phyloP scores from a whole-genome alignment of 1,140 invertebrate species.

The Gryon sp. region DNA sequence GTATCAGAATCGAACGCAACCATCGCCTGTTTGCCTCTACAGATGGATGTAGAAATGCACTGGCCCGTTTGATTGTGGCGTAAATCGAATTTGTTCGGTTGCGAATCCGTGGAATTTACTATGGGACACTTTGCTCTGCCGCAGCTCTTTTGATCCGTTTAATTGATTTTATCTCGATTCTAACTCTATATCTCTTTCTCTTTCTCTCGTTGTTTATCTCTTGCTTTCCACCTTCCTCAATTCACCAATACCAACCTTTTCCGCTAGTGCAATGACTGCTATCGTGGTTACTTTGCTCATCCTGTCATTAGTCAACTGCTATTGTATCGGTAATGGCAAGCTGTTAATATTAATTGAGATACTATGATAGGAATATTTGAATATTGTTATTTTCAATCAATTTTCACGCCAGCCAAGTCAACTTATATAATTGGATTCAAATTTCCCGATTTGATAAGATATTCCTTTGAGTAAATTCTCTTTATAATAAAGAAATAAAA shows the following conservation, averaged over 20 bases:
- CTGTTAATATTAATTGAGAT: conserved; percentile 34
- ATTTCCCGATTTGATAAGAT: no score
- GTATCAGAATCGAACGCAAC: conserved; percentile 60
- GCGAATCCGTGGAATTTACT: conserved; percentile 61
- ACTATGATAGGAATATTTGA: conserved; percentile 16
- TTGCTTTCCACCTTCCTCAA: background rate
- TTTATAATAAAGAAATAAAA: no score
- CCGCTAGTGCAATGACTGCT: conserved; percentile 28
- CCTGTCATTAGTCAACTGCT: conserved; percentile 19
- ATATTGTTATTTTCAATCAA: conserved; percentile 1
- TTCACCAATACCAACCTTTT: conserved; percentile 8
- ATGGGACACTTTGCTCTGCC: conserved; percentile 60
- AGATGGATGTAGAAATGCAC: conserved; percentile 61
- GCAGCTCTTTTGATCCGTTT: conserved; percentile 65
- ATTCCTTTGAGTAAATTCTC: no score
- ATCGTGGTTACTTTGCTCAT: conserved; percentile 56
- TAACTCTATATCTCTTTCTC: no score
- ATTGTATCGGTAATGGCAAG: conserved; percentile 4
- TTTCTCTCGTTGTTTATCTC: no score
- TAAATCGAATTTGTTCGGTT: conserved; percentile 67
- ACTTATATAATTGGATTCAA: background rate
- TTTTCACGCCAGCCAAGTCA: conserved; percentile 5
- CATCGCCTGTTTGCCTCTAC: conserved; percentile 43
- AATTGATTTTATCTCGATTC: conserved; percentile 63
- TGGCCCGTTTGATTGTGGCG: conserved; percentile 65